These are phyloP conservation scores for Lordiphosa fenestrarum DNA, from an alignment of 2,888 invertebrate species.

Conservation along the genomic window DNA sequence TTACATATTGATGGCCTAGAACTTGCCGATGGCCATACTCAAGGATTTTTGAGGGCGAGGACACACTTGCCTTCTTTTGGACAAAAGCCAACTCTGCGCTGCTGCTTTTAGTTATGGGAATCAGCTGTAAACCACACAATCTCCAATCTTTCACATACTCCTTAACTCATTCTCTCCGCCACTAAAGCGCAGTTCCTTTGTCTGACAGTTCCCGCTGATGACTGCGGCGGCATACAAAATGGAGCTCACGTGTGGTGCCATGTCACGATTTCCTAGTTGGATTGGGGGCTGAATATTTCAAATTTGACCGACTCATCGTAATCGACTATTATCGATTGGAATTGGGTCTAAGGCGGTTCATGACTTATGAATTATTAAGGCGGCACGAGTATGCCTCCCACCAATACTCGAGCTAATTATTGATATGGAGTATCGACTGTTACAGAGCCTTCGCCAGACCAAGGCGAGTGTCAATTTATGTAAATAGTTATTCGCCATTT, in stretches of 20 bases:
- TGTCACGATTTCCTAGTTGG: slow-evolving; percentile 36
- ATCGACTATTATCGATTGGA: slow-evolving; percentile 66
- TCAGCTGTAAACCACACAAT: slow-evolving; percentile 25
- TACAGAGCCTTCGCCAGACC: slow-evolving; percentile 1
- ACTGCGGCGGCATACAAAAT: slow-evolving; percentile 37
- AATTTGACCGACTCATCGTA: slow-evolving; percentile 60
- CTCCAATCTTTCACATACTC: slow-evolving; percentile 6
- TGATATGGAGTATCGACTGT: slow-evolving; percentile 12
- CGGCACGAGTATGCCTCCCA: slow-evolving; percentile 7
- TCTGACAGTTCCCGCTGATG: slow-evolving; percentile 31
- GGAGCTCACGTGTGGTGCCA: slow-evolving; percentile 46
- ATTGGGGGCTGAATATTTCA: slow-evolving; percentile 51
- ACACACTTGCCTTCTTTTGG: slow-evolving; percentile 23
- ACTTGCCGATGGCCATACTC: slow-evolving; percentile 37
- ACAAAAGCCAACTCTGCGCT: slow-evolving; percentile 16
- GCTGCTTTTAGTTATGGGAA: slow-evolving; percentile 11
- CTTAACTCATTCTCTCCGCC: slow-evolving; percentile 2
- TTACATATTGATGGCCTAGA: slow-evolving; percentile 41
- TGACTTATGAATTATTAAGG: slow-evolving; percentile 60
- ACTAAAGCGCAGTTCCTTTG: slow-evolving; percentile 41
- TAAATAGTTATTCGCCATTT: slow-evolving; percentile 29
- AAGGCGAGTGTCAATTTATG: slow-evolving; percentile 57
- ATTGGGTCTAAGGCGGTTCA: slow-evolving; percentile 35
- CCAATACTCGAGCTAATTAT: slow-evolving; percentile 41
- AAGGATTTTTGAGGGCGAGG: slow-evolving; percentile 39